Percentiles rank a stretch among this genome's conserved stretches.
Conservation (phyloP, 2,113 vertebrate genomes). For the Todiramphus saurophagus region DNA sequence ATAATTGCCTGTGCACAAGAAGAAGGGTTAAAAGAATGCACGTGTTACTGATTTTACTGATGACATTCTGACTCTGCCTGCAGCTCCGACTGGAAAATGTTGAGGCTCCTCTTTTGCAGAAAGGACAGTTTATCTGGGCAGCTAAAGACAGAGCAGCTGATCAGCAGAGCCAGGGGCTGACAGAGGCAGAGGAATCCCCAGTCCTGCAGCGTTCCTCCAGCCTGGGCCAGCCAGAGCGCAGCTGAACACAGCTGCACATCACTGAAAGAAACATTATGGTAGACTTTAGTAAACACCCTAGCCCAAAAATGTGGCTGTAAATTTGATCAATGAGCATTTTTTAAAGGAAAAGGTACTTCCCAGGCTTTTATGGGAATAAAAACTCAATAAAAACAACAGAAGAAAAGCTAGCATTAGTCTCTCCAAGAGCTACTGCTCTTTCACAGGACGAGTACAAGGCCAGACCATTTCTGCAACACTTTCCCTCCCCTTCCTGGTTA, state of each 20-base stretch:
- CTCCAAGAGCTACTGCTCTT: neutral
- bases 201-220: neutral
- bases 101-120: neutral
- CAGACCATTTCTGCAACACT: neutral
- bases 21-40: neutral
- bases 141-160: neutral
- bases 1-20: neutral
- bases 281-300: neutral
- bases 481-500: neutral
- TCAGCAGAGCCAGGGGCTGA: neutral
- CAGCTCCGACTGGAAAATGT: neutral
- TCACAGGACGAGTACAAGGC: neutral
- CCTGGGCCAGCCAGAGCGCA: neutral
- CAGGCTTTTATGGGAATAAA: neutral
- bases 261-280: rapidly evolving
- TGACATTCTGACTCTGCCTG: neutral
- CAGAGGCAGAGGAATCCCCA: neutral
- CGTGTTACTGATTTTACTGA: neutral
- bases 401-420: neutral
- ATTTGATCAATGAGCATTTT: neutral
- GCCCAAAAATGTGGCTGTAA: neutral
- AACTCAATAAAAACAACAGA: neutral
- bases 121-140: neutral
- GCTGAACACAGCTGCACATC: neutral
- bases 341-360: neutral